Evolutionary conservation across 2,113 vertebrate species (phyloP).

Genomic region (Coryphaenoides rupestris): DNA sequence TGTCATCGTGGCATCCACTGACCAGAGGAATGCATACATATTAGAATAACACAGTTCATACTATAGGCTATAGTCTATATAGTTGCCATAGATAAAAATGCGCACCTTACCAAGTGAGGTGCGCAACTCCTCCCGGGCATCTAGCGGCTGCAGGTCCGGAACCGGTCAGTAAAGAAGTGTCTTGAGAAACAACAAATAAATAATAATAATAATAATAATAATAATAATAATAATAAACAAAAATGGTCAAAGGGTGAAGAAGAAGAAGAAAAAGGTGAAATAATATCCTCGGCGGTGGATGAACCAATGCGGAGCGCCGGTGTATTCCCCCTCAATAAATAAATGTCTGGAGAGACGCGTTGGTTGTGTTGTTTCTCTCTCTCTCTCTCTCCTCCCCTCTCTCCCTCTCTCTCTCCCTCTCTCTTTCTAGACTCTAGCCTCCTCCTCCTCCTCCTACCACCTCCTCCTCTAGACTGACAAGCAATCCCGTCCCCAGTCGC

Average conservation of each 20-base stretch:
- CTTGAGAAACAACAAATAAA: constrained; percentile 14
- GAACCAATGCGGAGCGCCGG: not conserved
- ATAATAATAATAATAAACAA: no score
- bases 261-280: constrained; percentile 22
- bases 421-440: not conserved
- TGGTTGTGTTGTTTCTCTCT: not conserved
- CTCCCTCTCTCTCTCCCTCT: constrained; percentile 3
- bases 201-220: no score
- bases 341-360: no score
- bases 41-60: no score
- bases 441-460: no score
- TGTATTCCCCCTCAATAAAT: not conserved
- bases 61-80: no score
- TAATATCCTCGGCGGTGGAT: constrained; percentile 49
- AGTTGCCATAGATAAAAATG: no score
- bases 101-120: constrained; percentile 67
- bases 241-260: no score
- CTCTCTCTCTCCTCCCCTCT: not conserved
- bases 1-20: no score
- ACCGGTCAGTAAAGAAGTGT: constrained; percentile 46
- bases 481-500: no score
- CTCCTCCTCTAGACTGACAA: no score
- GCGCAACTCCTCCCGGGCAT: constrained; percentile 67
- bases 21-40: no score
- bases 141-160: constrained; percentile 58